Conservation (phyloP, 2,797 vertebrate genomes). For the Austrolebias charrua region DNA sequence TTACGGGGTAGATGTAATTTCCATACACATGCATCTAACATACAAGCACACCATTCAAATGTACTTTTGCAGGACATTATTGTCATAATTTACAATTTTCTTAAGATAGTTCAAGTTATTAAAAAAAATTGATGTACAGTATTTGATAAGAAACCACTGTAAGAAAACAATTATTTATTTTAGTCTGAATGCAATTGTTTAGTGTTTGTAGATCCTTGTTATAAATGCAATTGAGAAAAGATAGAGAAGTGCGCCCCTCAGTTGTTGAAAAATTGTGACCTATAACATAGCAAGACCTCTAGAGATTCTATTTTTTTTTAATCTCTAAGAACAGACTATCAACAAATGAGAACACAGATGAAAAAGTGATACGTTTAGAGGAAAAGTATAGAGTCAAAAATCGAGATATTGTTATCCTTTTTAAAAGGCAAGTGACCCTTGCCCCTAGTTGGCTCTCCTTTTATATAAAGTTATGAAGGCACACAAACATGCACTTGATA, state of each 20-base stretch:
- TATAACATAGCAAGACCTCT: background rate
- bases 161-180: too few relatives aligned
- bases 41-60: background rate
- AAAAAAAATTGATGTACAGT: too few relatives aligned
- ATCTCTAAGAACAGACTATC: constrained; percentile 27
- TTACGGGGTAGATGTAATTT: background rate
- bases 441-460: constrained; percentile 50
- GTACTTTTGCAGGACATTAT: background rate
- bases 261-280: constrained; percentile 14
- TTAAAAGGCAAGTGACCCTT: constrained; percentile 63
- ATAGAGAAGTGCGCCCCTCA: constrained; percentile 3
- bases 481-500: constrained; percentile 54
- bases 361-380: constrained; percentile 26
- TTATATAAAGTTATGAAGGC: constrained; percentile 59
- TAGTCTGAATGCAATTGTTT: too few relatives aligned
- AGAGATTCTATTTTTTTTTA: background rate
- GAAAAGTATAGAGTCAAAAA: constrained; percentile 48
- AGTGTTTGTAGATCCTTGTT: background rate
- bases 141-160: too few relatives aligned
- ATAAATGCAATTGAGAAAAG: background rate
- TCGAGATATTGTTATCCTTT: constrained; percentile 60
- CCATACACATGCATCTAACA: background rate
- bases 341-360: constrained; percentile 28
- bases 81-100: background rate
- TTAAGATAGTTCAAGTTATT: background rate